phyloP scores from a whole-genome alignment of 2,113 vertebrate genomes.

The Motacilla alba region DNA sequence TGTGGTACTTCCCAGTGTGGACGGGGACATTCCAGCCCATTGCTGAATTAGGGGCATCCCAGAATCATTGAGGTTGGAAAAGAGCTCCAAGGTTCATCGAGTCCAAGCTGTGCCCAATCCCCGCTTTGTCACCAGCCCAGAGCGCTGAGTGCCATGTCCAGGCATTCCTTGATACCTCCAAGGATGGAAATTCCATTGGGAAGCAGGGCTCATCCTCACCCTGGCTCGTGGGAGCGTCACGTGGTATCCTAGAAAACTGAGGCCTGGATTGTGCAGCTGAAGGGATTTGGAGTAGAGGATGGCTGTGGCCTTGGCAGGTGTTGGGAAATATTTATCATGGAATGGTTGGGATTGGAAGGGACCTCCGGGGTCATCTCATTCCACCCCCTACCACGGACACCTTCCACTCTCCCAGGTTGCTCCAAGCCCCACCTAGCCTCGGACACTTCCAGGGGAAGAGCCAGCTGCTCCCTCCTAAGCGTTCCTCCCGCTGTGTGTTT shows the following conservation, averaged over 20 bases:
- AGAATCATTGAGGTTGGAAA: not conserved
- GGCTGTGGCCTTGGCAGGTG: not conserved
- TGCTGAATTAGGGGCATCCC: not conserved
- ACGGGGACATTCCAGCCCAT: not conserved
- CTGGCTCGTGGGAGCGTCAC: fast-evolving
- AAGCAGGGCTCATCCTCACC: not conserved
- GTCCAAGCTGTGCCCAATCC: not conserved
- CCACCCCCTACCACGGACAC: not conserved
- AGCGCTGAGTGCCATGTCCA: not conserved
- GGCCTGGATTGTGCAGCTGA: not conserved
- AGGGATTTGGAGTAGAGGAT: fast-evolving
- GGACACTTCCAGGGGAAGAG: too few species aligned
- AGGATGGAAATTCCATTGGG: not conserved
- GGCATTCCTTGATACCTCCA: not conserved
- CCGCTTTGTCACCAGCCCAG: not conserved
- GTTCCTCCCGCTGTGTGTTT: not conserved
- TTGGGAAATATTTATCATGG: not conserved
- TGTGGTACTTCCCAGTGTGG: not conserved
- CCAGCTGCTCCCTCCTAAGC: not conserved
- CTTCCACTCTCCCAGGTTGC: not conserved
- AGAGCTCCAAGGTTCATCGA: fast-evolving
- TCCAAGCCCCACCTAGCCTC: fast-evolving
- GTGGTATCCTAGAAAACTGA: fast-evolving
- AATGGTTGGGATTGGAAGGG: not conserved
- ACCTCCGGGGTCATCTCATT: not conserved